Percentiles rank a stretch among this genome's conserved stretches.
Evolutionary conservation across 2,113 vertebrate species (phyloP).

Genomic region (Caretta caretta): DNA sequence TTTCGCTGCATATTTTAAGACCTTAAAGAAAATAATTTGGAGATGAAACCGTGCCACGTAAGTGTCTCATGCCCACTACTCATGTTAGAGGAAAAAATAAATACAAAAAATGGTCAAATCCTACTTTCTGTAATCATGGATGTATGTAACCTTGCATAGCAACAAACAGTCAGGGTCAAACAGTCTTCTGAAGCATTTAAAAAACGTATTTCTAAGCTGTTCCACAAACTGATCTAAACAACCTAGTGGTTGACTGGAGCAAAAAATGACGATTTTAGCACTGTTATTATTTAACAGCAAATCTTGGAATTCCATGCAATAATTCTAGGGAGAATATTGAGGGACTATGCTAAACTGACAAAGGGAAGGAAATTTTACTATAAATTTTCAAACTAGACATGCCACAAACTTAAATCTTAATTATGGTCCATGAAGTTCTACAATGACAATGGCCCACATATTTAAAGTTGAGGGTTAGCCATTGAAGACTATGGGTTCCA

Average conservation of each 20-base stretch:
- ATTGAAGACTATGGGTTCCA: not conserved
- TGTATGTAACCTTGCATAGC: not conserved
- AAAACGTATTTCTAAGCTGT: not conserved
- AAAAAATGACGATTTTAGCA: not conserved
- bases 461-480: not conserved
- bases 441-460: not conserved
- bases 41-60: not conserved
- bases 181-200: not conserved
- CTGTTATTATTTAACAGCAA: fast-evolving
- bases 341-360: not conserved
- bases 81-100: not conserved
- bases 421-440: not conserved
- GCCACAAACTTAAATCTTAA: not conserved
- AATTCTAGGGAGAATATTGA: not conserved
- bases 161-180: conserved; percentile 1
- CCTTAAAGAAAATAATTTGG: not conserved
- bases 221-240: not conserved
- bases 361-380: not conserved
- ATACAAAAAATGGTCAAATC: not conserved
- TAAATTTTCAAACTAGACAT: not conserved
- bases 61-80: not conserved
- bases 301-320: not conserved
- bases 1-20: not conserved
- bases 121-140: not conserved
- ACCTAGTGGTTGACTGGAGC: not conserved